Base-by-base conservation (phyloP, 2,113 vertebrate genomes). In the Pangasianodon hypophthalmus region DNA sequence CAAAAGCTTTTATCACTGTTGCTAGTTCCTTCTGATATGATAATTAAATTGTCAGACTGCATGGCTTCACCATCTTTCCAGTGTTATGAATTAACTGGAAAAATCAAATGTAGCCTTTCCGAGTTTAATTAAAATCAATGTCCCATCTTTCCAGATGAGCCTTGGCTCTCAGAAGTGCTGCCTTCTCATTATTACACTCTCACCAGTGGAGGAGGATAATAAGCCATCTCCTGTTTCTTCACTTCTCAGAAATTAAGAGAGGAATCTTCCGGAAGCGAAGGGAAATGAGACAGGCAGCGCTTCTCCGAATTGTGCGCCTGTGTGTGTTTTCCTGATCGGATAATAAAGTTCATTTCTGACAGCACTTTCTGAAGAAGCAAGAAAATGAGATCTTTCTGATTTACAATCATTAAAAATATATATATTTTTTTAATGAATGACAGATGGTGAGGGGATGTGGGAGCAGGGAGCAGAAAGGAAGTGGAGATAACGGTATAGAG, bases 121-220 rank as follows among this genome's bases (percentile, higher is more conserved):
- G 50, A 41, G 52, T 89, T 89, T 89, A 89, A 91, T 91, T 91
- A 85, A 90, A 89, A 91, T 90, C 85, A 82, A 85, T 90, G 73
- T 91, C 81, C 85, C 24, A 37, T 88, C 60, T 79, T 84, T 91
- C 58, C 87, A 81, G 71, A 85, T 85, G 48, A 67, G 80, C 54
- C 48, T 91, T 37, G 62, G 69, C 46, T 62, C 58, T 37, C 71
- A 80, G 86, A 88, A 84, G 54, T 71, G 69, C 86, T 87, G 75
- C 48, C 71, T 83, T 84, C 60, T 10, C 82, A 50, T 84, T 89
- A 91, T 91, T 89, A 89, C 52, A 50, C 69, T 91, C 82, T 89
- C 80, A 85, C 77, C 77, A 87, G 80, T 44, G 81, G 71, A 71
- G 88, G 37, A 71, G 46, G 86, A 77, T 87, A 91, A 91, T 89